Conservation (phyloP, 35 echinoderm and acorn worm species). For the Heliocidaris erythrogramma region DNA sequence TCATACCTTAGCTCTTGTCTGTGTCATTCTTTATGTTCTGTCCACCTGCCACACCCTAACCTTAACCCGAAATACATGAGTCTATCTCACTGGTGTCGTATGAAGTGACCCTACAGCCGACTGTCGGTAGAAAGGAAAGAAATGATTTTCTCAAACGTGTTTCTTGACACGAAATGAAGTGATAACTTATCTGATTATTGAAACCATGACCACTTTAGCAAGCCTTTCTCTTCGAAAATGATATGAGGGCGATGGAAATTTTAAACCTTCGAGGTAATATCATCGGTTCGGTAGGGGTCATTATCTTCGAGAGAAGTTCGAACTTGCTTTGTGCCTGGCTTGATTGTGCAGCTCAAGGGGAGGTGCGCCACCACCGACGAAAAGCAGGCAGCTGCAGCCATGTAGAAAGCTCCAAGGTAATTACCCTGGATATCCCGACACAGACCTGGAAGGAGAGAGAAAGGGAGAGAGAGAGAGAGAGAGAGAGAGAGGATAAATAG, state of each 20-base stretch:
- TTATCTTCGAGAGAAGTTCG: background rate
- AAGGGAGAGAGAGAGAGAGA: background rate
- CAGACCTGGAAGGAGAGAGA: background rate
- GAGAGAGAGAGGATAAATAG: background rate
- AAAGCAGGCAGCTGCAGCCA: slow-evolving; percentile 18
- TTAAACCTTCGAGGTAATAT: background rate
- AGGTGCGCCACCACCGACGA: slow-evolving; percentile 35
- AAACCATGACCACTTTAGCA: no score
- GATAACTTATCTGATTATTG: no score
- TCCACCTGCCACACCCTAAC: no score
- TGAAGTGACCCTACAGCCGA: no score
- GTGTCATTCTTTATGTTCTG: no score
- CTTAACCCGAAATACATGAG: no score
- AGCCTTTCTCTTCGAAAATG: background rate
- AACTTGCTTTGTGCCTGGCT: background rate
- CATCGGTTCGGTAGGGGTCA: background rate
- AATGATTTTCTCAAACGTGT: no score
- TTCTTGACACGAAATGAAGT: no score
- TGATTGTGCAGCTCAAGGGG: slow-evolving; percentile 4
- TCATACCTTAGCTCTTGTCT: no score
- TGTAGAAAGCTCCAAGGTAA: background rate
- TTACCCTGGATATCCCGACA: slow-evolving; percentile 8
- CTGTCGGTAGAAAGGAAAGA: no score
- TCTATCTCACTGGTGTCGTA: no score
- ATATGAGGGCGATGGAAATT: background rate